Percentiles rank a stretch among this genome's conserved stretches.
These are phyloP conservation scores for Laothoe populi DNA, from an alignment of 2,888 invertebrate genomes.

Conservation along the genomic window DNA sequence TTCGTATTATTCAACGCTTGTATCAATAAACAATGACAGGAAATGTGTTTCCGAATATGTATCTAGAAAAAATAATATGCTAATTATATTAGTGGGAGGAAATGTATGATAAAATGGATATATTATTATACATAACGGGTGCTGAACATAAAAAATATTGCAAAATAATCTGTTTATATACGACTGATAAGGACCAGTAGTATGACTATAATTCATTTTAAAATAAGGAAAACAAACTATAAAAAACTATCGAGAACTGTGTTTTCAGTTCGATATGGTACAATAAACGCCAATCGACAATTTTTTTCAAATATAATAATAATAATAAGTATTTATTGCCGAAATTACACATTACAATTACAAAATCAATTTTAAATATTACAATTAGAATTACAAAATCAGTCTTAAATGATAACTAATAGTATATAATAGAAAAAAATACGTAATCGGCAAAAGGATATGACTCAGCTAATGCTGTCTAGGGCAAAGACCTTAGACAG, in stretches of 20 bases:
- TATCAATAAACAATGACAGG: slow-evolving; percentile 23
- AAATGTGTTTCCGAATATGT: slow-evolving; percentile 21
- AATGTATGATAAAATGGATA: background rate
- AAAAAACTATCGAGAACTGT: background rate
- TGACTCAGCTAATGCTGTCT: too few species aligned
- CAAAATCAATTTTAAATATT: too few species aligned
- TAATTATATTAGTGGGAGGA: background rate
- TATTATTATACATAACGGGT: background rate
- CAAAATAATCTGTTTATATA: background rate
- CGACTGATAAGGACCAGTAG: background rate
- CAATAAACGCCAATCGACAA: background rate
- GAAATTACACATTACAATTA: too few species aligned
- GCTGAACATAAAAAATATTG: background rate
- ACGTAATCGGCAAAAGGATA: too few species aligned
- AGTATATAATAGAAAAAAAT: too few species aligned
- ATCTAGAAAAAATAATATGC: slow-evolving; percentile 9
- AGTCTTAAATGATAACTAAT: too few species aligned
- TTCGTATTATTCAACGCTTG: background rate
- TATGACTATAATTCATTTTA: background rate
- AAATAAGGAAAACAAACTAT: background rate
- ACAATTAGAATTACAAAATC: too few species aligned
- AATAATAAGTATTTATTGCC: too few species aligned
- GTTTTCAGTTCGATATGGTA: background rate
- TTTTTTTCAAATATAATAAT: too few species aligned
- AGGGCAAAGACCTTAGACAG: too few species aligned